phyloP scores from a whole-genome alignment of 2,113 vertebrate genomes.

The Peromyscus leucopus region DNA sequence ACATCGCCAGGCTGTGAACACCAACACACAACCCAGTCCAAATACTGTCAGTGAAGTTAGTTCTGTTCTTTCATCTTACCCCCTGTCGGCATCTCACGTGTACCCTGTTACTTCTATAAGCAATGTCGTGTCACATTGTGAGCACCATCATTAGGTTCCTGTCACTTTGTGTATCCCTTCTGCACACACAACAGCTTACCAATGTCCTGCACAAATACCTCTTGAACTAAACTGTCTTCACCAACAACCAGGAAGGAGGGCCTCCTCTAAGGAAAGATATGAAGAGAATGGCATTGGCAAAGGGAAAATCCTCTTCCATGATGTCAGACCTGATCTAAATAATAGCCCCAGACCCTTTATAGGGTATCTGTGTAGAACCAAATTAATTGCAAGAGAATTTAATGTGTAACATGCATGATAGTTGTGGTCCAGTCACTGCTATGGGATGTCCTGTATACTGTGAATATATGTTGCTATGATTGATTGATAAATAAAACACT shows the following conservation, averaged over 20 bases:
- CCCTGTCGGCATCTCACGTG: neutral
- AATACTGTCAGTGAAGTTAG: neutral
- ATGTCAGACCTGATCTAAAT: neutral
- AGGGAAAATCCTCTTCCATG: neutral
- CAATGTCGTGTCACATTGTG: neutral
- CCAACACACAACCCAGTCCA: neutral
- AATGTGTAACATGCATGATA: neutral
- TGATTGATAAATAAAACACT: too few species aligned
- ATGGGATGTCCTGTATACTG: too few species aligned
- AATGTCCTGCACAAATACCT: neutral
- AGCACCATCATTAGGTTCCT: neutral
- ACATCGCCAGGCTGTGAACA: neutral
- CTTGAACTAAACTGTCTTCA: constrained; percentile 15
- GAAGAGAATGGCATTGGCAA: neutral
- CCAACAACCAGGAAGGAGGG: neutral
- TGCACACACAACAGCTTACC: neutral
- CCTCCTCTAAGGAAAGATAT: neutral
- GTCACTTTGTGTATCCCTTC: neutral
- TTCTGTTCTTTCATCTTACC: neutral
- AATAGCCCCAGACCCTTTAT: neutral
- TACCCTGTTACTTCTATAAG: neutral
- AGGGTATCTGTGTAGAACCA: constrained; percentile 14
- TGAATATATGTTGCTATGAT: too few species aligned
- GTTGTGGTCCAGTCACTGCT: too few species aligned
- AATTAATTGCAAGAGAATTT: constrained; percentile 47